A percentile compares a stretch with the other conserved stretches of the same genome.
Evolutionary conservation across 2,888 invertebrate genomes (phyloP).

Genomic region (Pecten maximus): DNA sequence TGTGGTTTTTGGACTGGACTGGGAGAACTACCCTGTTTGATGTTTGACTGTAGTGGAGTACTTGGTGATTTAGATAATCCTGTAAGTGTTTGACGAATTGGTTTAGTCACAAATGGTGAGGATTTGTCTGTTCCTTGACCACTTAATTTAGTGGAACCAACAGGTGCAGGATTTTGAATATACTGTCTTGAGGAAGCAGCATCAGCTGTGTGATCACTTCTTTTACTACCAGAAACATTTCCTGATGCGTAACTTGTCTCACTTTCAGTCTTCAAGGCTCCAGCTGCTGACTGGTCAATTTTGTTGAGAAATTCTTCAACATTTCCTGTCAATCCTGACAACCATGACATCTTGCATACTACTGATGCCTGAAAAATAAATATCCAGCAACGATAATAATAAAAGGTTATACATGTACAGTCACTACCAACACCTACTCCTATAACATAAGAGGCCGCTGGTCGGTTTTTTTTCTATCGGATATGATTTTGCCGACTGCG

Average conservation of each 20-base stretch:
- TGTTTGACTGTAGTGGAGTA: slow-evolving; percentile 50
- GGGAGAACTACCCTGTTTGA: slow-evolving; percentile 3
- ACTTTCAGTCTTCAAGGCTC: slow-evolving; percentile 82
- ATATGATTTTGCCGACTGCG: too few relatives aligned
- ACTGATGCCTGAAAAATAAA: slow-evolving; percentile 40
- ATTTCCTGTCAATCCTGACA: slow-evolving; percentile 88
- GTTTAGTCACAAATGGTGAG: slow-evolving; percentile 55
- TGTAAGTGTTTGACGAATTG: slow-evolving; percentile 45
- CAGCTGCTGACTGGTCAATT: slow-evolving; percentile 89
- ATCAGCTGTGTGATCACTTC: neutral
- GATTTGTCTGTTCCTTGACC: slow-evolving; percentile 36
- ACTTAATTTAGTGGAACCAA: neutral
- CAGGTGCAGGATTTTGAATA: neutral
- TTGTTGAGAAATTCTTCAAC: slow-evolving; percentile 90
- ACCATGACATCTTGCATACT: slow-evolving; percentile 87
- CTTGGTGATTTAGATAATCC: slow-evolving; percentile 49
- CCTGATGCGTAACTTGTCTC: slow-evolving; percentile 44
- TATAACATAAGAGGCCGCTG: too few relatives aligned
- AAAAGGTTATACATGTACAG: too few relatives aligned
- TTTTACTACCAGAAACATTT: neutral
- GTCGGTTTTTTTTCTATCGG: too few relatives aligned
- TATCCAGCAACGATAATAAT: too few relatives aligned
- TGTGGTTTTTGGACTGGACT: neutral
- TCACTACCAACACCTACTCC: too few relatives aligned
- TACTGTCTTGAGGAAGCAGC: slow-evolving; percentile 5